These are phyloP conservation scores for Tragelaphus buxtoni DNA, from an alignment of 2,113 vertebrate species.

Conservation along the genomic window DNA sequence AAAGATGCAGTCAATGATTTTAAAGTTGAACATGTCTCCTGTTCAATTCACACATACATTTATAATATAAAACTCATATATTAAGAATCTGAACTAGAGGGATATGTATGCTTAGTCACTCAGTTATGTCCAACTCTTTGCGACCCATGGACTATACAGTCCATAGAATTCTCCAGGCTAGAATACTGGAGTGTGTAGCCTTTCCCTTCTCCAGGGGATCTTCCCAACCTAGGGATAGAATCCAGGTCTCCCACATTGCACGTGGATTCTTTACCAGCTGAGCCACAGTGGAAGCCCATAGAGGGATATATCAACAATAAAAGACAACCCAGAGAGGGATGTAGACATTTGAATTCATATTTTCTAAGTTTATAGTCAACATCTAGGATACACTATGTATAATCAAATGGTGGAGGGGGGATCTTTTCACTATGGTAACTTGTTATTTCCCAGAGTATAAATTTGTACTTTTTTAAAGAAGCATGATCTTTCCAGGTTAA, in stretches of 20 bases:
- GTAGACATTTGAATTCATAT: neutral
- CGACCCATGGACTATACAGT: fast-evolving
- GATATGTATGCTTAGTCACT: neutral
- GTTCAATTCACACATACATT: conserved; percentile 8
- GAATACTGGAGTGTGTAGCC: neutral
- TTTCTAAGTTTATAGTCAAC: neutral
- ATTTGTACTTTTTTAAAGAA: neutral
- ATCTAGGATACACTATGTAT: neutral
- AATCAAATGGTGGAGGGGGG: fast-evolving
- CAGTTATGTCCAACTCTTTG: neutral
- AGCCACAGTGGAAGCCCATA: neutral
- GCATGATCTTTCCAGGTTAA: neutral
- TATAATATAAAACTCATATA: neutral
- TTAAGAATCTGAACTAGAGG: neutral
- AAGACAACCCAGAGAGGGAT: neutral
- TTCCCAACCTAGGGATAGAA: neutral
- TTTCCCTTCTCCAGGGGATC: neutral
- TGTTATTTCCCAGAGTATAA: neutral
- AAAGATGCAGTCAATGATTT: conserved; percentile 17
- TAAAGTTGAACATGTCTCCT: conserved; percentile 29
- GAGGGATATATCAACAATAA: neutral
- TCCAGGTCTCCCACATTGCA: neutral
- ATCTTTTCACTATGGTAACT: neutral
- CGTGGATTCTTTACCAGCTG: neutral
- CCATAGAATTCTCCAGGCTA: neutral